Evolutionary conservation across 2,797 vertebrate genomes (phyloP).

Genomic region (Pipistrellus pygmaeus): DNA sequence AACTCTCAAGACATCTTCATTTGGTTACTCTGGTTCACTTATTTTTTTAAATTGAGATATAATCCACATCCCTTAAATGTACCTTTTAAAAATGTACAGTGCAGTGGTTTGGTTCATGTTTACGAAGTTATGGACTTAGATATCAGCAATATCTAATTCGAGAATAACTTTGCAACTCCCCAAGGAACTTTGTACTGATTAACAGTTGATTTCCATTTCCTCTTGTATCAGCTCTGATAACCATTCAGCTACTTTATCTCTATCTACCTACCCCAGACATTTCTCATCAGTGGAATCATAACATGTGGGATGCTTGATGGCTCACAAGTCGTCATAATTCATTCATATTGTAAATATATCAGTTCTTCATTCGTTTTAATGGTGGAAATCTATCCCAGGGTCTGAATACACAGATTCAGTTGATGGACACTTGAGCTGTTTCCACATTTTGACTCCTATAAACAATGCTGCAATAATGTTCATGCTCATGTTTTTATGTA

Average conservation of each 20-base stretch:
- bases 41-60: neutral
- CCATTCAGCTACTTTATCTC: accelerated
- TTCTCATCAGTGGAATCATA: neutral
- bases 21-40: neutral
- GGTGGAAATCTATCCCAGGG: neutral
- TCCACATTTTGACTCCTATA: too few species aligned
- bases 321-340: neutral
- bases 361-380: neutral
- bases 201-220: accelerated
- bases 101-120: neutral
- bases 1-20: neutral
- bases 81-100: neutral
- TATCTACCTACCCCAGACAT: neutral
- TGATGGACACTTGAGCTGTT: too few species aligned
- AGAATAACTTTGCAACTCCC: neutral
- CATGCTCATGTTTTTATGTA: neutral
- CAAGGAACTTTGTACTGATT: neutral
- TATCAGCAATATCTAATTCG: neutral
- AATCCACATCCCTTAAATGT: neutral
- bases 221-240: accelerated
- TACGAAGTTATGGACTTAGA: neutral
- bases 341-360: neutral
- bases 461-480: too few species aligned
- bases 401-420: too few species aligned
- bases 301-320: neutral